Percentiles rank a stretch among this genome's conserved stretches.
phyloP scores from a whole-genome alignment of 1,140 invertebrate species.

The Helicoverpa armigera region DNA sequence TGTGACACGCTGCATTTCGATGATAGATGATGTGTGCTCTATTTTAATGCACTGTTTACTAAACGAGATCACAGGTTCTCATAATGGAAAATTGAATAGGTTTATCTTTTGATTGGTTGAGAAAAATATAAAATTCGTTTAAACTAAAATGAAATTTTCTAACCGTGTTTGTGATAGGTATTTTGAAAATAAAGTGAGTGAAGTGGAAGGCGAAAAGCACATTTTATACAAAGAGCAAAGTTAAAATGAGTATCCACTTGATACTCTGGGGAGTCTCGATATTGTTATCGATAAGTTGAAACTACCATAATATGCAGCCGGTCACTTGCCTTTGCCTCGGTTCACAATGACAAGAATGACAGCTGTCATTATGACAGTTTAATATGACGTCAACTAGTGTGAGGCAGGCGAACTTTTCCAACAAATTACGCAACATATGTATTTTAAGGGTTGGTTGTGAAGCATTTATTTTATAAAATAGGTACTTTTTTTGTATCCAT shows the following conservation, averaged over 20 bases:
- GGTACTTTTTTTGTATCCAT: too few relatives aligned
- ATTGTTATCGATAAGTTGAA: too few relatives aligned
- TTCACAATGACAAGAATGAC: too few relatives aligned
- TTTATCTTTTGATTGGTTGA: not conserved
- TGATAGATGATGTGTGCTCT: conserved; percentile 7
- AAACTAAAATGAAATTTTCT: not conserved
- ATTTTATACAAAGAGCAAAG: not conserved
- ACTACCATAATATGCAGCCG: too few relatives aligned
- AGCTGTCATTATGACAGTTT: too few relatives aligned
- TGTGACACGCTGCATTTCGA: not conserved
- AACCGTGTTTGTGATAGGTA: not conserved
- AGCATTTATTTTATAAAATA: too few relatives aligned
- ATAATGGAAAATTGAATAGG: not conserved
- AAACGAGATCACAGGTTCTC: not conserved
- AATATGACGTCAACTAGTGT: too few relatives aligned
- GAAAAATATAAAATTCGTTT: not conserved
- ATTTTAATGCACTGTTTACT: not conserved
- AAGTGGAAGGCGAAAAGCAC: not conserved
- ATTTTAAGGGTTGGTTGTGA: too few relatives aligned
- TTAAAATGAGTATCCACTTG: not conserved
- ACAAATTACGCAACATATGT: too few relatives aligned
- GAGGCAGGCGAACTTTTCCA: too few relatives aligned
- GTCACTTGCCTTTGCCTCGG: too few relatives aligned
- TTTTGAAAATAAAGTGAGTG: not conserved
- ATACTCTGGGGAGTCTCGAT: not conserved